Evolutionary conservation across 1,140 invertebrate species (phyloP), one percentile per base, ranked within the genome.

Genomic region (Carcinoscorpius rotundicauda): DNA sequence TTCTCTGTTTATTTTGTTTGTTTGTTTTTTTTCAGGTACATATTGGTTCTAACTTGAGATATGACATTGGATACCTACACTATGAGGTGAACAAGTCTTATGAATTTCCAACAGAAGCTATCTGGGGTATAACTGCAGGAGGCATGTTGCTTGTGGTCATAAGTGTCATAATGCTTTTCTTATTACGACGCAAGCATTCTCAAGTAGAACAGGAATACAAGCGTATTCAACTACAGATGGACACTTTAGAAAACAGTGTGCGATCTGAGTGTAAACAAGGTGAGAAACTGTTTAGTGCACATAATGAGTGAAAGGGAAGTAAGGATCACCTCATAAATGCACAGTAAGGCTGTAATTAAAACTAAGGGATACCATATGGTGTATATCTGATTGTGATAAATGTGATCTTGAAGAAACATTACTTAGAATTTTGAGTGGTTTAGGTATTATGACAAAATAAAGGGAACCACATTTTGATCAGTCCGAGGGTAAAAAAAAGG

Each of bases 161-260:
- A 52, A 87, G 93, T 72, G 83, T 92, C 68, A 82, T 93, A 63
- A 86, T 96, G 29, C 80, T 97, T 58, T 83, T 93, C 48, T 85
- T 94, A 69, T 95, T 93, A 73, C 80, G 92, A 68, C 81, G 93
- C 60, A 92, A 95, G 78, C 95, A 89, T 60, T 95, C 92, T 3
- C 91, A 96, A 78, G 93, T 93, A 0, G 93, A 97, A 76, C 79
- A 94, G 56, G 93, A 97, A 75, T 97, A 97, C 77, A 97, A 95
- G 76, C 84, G 95, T 52, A 97, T 99, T 75, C 95, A 98, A 78
- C 93, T 98, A 72, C 95, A 99, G 79, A 97, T 99, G 91, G 97
- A 98, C 71, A 97, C 93, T n/a, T 79, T 99, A 59, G 96, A 99
- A 76, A 96, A 92, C 74, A 97, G 97, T 76, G 95, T 99, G 0